Conservation (phyloP, 2,113 vertebrate genomes). For the Paratilapia polleni region DNA sequence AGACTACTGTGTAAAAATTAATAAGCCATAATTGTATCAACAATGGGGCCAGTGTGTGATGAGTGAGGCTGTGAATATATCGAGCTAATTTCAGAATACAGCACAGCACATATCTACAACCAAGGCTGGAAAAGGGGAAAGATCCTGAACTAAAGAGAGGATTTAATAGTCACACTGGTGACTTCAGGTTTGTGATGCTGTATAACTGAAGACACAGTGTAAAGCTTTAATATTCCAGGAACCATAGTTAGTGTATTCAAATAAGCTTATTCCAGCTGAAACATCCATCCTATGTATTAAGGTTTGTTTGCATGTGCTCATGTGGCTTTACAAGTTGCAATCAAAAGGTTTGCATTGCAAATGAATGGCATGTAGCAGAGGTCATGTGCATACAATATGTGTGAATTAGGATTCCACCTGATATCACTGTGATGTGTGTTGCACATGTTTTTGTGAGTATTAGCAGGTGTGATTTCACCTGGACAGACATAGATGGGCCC, state of each 20-base stretch:
- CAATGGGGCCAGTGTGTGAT: not conserved
- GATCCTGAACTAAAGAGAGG: not conserved
- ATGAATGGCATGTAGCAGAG: not conserved
- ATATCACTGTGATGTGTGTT: not conserved
- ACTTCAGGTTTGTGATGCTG: not conserved
- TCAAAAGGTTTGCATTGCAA: not conserved
- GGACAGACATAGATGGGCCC: too few species aligned
- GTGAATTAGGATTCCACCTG: not conserved
- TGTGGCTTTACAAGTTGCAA: not conserved
- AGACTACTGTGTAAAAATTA: not conserved
- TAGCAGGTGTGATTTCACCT: not conserved
- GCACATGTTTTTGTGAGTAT: not conserved
- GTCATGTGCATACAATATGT: not conserved
- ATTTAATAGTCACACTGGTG: not conserved
- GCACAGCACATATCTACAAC: not conserved
- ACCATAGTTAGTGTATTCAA: not conserved
- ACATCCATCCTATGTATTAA: not conserved
- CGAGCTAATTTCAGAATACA: not conserved
- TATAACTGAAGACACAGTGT: not conserved
- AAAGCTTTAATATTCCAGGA: not conserved
- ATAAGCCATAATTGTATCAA: slow-evolving; percentile 18
- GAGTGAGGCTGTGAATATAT: not conserved
- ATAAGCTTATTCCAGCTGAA: not conserved
- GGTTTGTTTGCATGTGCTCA: not conserved
- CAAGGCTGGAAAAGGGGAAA: not conserved